Percentiles rank a stretch among this genome's conserved stretches.
Evolutionary conservation across 1,140 invertebrate species (phyloP).

Genomic region (Babylonia areolata): DNA sequence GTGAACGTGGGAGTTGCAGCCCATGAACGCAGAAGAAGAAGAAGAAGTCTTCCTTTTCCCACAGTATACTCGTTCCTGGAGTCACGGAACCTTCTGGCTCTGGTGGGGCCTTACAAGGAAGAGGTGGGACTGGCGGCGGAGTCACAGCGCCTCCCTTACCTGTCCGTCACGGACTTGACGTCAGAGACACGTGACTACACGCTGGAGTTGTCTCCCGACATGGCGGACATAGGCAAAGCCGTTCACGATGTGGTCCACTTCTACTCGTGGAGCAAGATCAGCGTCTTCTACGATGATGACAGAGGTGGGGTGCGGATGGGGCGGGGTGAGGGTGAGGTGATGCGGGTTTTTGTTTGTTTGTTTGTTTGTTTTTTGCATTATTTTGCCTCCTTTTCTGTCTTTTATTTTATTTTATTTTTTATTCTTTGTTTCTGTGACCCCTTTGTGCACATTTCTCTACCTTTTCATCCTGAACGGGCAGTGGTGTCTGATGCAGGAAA

Average conservation of each 20-base stretch:
- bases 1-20: too few species aligned
- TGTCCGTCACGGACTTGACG: slow-evolving; percentile 53
- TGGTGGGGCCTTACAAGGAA: slow-evolving; percentile 64
- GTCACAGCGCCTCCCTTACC: slow-evolving; percentile 57
- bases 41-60: too few species aligned
- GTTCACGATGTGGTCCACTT: slow-evolving; percentile 58
- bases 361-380: too few species aligned
- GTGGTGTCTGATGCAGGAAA: not conserved
- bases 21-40: too few species aligned
- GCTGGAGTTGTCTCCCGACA: not conserved
- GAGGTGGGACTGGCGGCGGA: slow-evolving; percentile 61
- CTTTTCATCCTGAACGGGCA: not conserved
- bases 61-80: slow-evolving; percentile 51
- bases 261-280: slow-evolving; percentile 65
- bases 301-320: slow-evolving; percentile 56
- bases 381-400: too few species aligned
- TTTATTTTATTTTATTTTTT: too few species aligned
- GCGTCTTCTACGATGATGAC: slow-evolving; percentile 67
- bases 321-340: too few species aligned
- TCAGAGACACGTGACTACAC: slow-evolving; percentile 25
- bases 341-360: too few species aligned
- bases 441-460: not conserved
- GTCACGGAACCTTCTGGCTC: slow-evolving; percentile 50
- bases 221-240: slow-evolving; percentile 23
- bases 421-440: too few species aligned